Evolutionary conservation across 2,888 invertebrate species (phyloP).

Genomic region (Ormyrus rosae): DNA sequence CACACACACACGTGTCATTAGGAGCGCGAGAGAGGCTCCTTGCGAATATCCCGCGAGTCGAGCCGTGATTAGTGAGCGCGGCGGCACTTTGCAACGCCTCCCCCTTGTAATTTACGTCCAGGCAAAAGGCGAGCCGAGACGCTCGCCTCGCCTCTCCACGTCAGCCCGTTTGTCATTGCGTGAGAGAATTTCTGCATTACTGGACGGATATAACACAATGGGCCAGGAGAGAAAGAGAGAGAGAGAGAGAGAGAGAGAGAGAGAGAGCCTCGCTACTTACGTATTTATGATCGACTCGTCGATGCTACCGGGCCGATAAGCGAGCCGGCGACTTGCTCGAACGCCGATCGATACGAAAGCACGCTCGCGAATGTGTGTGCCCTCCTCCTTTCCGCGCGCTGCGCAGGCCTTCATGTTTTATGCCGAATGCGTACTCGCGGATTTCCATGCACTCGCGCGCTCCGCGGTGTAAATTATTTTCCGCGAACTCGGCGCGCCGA

Average conservation of each 20-base stretch:
- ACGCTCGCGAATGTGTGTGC: not conserved
- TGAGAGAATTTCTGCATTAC: constrained; percentile 27
- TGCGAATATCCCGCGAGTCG: not conserved
- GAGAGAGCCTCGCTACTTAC: constrained; percentile 21
- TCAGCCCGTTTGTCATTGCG: constrained; percentile 37
- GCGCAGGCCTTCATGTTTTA: not conserved
- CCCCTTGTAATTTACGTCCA: constrained; percentile 39
- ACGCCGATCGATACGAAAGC: constrained; percentile 23
- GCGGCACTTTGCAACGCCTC: not conserved
- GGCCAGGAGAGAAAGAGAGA: not conserved
- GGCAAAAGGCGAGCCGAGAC: not conserved
- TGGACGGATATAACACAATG: constrained; percentile 19
- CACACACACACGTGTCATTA: constrained; percentile 25
- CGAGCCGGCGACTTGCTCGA: not conserved
- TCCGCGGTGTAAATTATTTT: constrained; percentile 21
- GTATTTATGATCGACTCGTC: constrained; percentile 55
- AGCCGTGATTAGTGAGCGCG: constrained; percentile 41
- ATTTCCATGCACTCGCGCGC: not conserved
- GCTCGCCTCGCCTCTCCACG: not conserved
- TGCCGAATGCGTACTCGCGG: not conserved
- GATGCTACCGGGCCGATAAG: constrained; percentile 47
- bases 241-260: not conserved
- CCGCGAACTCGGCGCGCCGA: not conserved
- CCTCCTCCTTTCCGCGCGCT: constrained; percentile 5
- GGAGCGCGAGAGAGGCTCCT: constrained; percentile 4